Evolutionary conservation across 2,113 vertebrate genomes (phyloP).

Genomic region (sheep (Ovis aries)): DNA sequence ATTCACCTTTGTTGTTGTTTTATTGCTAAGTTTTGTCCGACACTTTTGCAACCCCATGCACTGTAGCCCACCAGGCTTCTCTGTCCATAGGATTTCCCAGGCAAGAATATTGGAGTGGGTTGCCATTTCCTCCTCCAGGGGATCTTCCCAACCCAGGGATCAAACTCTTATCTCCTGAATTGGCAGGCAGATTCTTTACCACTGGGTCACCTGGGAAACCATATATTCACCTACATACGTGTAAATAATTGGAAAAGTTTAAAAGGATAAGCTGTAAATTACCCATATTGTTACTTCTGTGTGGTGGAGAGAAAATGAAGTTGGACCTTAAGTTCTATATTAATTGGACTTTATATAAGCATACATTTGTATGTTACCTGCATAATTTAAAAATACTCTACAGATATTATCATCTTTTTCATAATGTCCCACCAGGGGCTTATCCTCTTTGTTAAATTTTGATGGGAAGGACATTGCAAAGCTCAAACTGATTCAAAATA

Average conservation of each 20-base stretch:
- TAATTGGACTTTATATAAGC: not conserved
- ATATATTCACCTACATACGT: not conserved
- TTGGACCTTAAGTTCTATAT: not conserved
- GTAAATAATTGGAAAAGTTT: not conserved
- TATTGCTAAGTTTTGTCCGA: not conserved
- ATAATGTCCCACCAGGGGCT: not conserved
- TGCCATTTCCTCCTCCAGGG: not conserved
- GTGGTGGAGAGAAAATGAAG: not conserved
- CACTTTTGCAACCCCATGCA: not conserved
- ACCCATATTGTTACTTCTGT: not conserved
- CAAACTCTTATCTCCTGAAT: not conserved
- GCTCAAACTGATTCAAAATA: not conserved
- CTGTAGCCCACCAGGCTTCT: not conserved
- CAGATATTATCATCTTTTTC: not conserved
- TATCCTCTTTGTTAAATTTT: not conserved
- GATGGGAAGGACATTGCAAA: not conserved
- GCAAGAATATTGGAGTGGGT: not conserved
- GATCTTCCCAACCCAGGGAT: not conserved
- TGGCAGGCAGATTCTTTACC: not conserved
- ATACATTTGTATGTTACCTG: not conserved
- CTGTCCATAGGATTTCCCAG: not conserved
- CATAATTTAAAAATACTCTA: not conserved
- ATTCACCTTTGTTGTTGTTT: not conserved
- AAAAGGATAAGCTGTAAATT: not conserved
- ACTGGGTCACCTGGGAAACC: not conserved